Base-by-base conservation (phyloP, 2,113 vertebrate species). In the Festucalex cinctus region DNA sequence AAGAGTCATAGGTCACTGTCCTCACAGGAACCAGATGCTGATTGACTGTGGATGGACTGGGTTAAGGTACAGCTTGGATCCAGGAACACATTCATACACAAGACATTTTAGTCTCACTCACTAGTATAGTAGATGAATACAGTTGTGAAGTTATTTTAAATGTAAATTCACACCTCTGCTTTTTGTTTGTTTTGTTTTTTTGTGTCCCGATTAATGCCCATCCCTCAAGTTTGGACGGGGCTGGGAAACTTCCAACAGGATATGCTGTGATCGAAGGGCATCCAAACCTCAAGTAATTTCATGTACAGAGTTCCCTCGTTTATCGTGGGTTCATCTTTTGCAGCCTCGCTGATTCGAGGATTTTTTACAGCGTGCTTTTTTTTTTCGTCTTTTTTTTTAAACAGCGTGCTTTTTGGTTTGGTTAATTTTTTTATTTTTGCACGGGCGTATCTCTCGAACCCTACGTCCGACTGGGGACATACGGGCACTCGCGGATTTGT, bases 31-130 rank as follows among this genome's bases (percentile, higher is more conserved):
- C 81, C 94, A 94, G 88, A 79, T 95, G 36, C 85, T 94, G 35
- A 70, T 94, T 35, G 94, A 94, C 85, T 94, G 94, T 4, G 93
- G 94, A 0, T 94, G 93, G 93, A 26, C 86, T 0, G 93, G 79
- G 69, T 66, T 90, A 69, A 90, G 89, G 87, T 90, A 70, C 51
- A 22, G 19, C 6, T 20, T 37, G 66, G 32, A 32, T 19, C 43
- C 43, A 5, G 43, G 43, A 0, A 4, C 16, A 46, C 5, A 17
- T 46, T 46, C 26, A 22, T 64, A 9, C 39, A 61, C 12, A 65
- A 22, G 49, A 32, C 28, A 32, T 32, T 32, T 32, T 32, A 32
- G 28, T 32, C 28, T n/a, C n/a, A n/a, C n/a, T n/a, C n/a, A n/a
- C n/a, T n/a, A n/a, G 37, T 39, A 39, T 39, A 9, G 37, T 39